Conservation (phyloP, 2,797 vertebrate genomes). For the Carcharodon carcharias region DNA sequence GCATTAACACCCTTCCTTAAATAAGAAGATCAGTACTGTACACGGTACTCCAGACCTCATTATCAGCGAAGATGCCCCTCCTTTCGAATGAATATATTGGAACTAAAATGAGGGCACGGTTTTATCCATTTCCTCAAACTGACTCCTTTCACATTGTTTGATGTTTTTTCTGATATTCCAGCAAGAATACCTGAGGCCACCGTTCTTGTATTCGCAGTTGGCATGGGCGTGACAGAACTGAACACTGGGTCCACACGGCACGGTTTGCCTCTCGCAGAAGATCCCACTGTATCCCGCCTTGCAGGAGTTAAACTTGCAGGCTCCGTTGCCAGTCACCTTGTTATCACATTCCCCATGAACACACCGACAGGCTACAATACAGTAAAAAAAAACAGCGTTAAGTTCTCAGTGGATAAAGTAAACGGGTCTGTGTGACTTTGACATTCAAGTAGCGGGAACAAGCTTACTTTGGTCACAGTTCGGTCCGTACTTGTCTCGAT, state of each 20-base stretch:
- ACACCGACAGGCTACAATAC: constrained; percentile 70
- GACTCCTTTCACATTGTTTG: neutral
- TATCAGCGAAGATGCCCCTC: neutral
- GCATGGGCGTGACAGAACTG: constrained; percentile 76
- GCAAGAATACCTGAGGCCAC: constrained; percentile 56
- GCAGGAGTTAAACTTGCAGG: constrained; percentile 71
- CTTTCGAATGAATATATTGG: neutral
- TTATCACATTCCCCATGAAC: constrained; percentile 72
- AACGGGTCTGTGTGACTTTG: neutral
- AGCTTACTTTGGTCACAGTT: constrained; percentile 74
- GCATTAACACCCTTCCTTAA: too few species aligned
- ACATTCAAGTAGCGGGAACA: neutral
- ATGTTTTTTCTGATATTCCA: neutral
- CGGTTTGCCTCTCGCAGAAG: constrained; percentile 64
- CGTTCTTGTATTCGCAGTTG: constrained; percentile 64
- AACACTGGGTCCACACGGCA: constrained; percentile 57
- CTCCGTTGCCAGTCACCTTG: constrained; percentile 60
- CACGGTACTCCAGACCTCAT: neutral
- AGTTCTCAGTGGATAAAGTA: neutral
- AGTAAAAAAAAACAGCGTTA: neutral
- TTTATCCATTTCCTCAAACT: neutral
- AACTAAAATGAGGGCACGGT: neutral
- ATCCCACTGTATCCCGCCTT: constrained; percentile 57
- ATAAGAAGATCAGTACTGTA: too few species aligned
- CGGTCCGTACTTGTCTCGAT: constrained; percentile 64